Conservation (phyloP, 2,888 invertebrate species). For the Gari tellinella region DNA sequence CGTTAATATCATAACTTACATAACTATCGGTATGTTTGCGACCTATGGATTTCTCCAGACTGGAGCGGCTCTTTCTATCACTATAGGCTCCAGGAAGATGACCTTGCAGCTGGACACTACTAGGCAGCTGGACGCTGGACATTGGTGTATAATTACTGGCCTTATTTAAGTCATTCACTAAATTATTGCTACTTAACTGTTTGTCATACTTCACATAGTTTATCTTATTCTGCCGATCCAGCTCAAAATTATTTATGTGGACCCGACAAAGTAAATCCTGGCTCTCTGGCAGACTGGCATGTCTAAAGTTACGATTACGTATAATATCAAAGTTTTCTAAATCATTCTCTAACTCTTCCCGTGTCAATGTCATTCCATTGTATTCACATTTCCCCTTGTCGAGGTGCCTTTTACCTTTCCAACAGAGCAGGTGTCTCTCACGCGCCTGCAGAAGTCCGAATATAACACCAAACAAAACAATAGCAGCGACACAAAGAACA, state of each 20-base stretch:
- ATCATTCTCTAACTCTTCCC: conserved; percentile 63
- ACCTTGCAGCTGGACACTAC: background rate
- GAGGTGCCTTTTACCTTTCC: conserved; percentile 69
- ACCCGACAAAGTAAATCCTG: conserved; percentile 47
- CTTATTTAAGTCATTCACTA: no score
- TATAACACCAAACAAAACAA: conserved; percentile 75
- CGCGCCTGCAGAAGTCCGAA: conserved; percentile 77
- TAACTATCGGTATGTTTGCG: conserved; percentile 55
- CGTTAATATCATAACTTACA: conserved; percentile 55
- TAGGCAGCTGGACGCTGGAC: background rate
- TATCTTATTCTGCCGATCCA: conserved; percentile 13
- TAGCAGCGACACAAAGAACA: conserved; percentile 76
- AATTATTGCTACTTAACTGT: background rate
- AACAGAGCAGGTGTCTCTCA: conserved; percentile 73
- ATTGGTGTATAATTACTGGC: no score
- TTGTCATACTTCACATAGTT: conserved; percentile 4
- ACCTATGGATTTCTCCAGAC: conserved; percentile 32
- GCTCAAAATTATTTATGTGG: conserved; percentile 47
- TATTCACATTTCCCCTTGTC: conserved; percentile 72
- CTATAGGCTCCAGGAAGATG: background rate
- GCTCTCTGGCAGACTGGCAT: conserved; percentile 56
- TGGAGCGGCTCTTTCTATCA: conserved; percentile 22
- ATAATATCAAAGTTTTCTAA: conserved; percentile 60
- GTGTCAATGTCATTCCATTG: conserved; percentile 67
- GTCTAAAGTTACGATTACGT: conserved; percentile 56